Evolutionary conservation across 2,797 vertebrate species (phyloP).

Genomic region (Lophotriccus pileatus): DNA sequence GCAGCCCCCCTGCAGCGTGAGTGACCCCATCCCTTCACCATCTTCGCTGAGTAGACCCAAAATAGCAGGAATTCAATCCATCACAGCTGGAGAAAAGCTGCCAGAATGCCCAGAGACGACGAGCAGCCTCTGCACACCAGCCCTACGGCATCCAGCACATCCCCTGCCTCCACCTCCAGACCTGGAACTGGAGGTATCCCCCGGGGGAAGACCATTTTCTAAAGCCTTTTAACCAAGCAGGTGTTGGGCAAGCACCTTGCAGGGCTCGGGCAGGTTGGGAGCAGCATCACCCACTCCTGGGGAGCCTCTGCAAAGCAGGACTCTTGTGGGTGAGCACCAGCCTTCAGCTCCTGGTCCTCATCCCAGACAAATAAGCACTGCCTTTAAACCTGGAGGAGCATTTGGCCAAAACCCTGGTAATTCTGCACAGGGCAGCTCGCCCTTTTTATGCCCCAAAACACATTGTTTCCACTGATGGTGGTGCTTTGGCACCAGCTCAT

Average conservation of each 20-base stretch:
- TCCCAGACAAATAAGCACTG: accelerated
- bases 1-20: accelerated
- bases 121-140: background rate
- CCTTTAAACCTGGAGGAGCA: background rate
- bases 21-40: background rate
- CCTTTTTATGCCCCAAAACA: background rate
- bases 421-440: background rate
- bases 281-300: accelerated
- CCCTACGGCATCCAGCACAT: accelerated
- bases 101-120: background rate
- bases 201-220: accelerated
- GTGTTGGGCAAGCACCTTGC: background rate
- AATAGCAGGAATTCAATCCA: background rate
- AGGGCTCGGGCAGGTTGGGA: background rate
- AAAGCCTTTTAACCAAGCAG: background rate
- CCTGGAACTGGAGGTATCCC: background rate
- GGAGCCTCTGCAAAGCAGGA: background rate
- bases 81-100: background rate
- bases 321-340: accelerated
- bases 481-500: background rate
- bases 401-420: accelerated
- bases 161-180: accelerated
- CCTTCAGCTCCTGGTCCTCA: accelerated
- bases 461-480: accelerated
- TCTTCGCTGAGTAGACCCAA: background rate